These are phyloP conservation scores for Astyanax mexicanus DNA, from an alignment of 2,797 vertebrate species.

Conservation along the genomic window DNA sequence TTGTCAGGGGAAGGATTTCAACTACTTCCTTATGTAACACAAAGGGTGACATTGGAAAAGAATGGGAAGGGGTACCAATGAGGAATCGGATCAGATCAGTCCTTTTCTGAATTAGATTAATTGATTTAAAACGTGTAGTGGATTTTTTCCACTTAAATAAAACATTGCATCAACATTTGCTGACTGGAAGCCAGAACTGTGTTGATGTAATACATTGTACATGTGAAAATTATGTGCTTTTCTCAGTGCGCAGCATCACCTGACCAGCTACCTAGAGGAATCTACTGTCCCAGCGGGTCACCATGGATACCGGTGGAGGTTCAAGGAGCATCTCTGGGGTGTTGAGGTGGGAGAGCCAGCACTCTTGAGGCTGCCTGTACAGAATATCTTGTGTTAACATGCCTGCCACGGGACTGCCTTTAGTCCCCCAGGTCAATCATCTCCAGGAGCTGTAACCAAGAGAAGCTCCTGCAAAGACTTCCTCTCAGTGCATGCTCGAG, in stretches of 20 bases:
- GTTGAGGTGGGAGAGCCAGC: constrained; percentile 28
- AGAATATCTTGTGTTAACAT: constrained; percentile 66
- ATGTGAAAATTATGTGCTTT: not conserved
- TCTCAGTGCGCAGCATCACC: constrained; percentile 37
- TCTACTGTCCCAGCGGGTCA: constrained; percentile 62
- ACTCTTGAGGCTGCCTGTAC: constrained; percentile 60
- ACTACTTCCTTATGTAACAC: no score
- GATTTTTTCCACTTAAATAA: not conserved
- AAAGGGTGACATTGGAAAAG: no score
- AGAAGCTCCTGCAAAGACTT: constrained; percentile 66
- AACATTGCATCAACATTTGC: not conserved
- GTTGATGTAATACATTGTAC: not conserved
- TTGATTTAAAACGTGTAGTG: no score
- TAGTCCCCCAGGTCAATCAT: constrained; percentile 70
- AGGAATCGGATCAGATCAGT: no score
- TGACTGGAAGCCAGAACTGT: not conserved
- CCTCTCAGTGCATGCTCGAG: constrained; percentile 53
- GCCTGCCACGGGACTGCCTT: constrained; percentile 66
- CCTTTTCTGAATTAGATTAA: no score
- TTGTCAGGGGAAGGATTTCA: no score
- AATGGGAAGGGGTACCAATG: no score
- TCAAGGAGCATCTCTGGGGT: constrained; percentile 36
- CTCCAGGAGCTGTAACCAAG: constrained; percentile 79
- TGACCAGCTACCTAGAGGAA: constrained; percentile 67
- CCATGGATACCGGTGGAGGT: constrained; percentile 67